These are phyloP conservation scores for Epinephelus coioides DNA, from an alignment of 2,797 vertebrate genomes.

Conservation along the genomic window DNA sequence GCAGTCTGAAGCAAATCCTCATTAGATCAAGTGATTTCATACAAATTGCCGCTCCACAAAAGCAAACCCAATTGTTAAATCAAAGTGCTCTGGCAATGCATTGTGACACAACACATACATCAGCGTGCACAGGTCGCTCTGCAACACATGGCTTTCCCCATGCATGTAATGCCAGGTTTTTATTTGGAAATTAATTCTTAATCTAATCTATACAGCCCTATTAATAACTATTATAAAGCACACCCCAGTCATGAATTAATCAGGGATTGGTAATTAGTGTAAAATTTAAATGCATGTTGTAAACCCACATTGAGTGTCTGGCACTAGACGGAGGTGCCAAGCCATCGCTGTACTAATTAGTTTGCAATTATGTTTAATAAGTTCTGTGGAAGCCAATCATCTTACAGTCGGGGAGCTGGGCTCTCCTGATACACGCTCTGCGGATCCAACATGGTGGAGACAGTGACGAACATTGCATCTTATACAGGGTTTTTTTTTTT, in stretches of 20 bases:
- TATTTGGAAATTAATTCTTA: slow-evolving; percentile 87
- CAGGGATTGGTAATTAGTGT: slow-evolving; percentile 88
- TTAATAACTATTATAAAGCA: slow-evolving; percentile 89
- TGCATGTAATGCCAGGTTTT: slow-evolving; percentile 83
- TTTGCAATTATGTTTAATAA: slow-evolving; percentile 91
- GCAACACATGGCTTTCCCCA: slow-evolving; percentile 70
- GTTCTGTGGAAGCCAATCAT: slow-evolving; percentile 87
- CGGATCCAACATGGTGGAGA: slow-evolving; percentile 56
- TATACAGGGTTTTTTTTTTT: slow-evolving; percentile 1
- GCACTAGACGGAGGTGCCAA: slow-evolving; percentile 86
- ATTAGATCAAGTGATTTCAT: slow-evolving; percentile 70
- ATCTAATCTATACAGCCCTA: slow-evolving; percentile 87
- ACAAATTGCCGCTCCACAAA: slow-evolving; percentile 61
- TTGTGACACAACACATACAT: slow-evolving; percentile 76
- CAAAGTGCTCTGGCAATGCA: slow-evolving; percentile 66
- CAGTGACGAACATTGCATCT: slow-evolving; percentile 23
- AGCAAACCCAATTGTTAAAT: slow-evolving; percentile 68
- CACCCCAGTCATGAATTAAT: slow-evolving; percentile 86
- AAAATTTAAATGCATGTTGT: slow-evolving; percentile 89
- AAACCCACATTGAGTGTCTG: slow-evolving; percentile 87
- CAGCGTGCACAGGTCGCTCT: slow-evolving; percentile 67
- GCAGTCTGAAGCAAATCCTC: slow-evolving; percentile 63
- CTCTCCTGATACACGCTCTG: slow-evolving; percentile 66
- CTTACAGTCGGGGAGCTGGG: slow-evolving; percentile 74
- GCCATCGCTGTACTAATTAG: slow-evolving; percentile 89